Percentiles rank a stretch among this genome's conserved stretches.
Evolutionary conservation across 2,797 vertebrate genomes (phyloP).

Genomic region (Myripristis murdjan): DNA sequence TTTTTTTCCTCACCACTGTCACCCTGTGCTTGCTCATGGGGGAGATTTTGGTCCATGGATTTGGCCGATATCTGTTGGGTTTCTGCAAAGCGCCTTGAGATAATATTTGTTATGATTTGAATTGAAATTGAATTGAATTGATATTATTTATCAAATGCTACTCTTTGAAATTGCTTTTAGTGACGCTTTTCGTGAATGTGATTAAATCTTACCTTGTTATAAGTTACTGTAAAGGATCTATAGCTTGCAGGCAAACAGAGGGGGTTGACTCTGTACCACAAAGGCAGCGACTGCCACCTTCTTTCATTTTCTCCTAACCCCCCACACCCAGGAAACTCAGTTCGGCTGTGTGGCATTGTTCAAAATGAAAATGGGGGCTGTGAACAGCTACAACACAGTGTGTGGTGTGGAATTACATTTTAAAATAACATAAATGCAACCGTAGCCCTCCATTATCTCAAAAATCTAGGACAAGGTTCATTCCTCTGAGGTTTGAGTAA

Average conservation of each 20-base stretch:
- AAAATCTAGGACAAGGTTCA: conserved; percentile 63
- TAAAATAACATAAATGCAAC: conserved; percentile 47
- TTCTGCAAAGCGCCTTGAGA: too few relatives aligned
- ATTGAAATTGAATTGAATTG: too few relatives aligned
- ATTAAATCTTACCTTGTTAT: conserved; percentile 31
- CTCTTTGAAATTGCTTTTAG: conserved; percentile 1
- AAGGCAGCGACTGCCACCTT: conserved; percentile 33
- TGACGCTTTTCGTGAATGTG: too few relatives aligned
- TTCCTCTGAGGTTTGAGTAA: conserved; percentile 69
- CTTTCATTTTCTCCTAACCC: neutral
- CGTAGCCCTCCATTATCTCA: conserved; percentile 41
- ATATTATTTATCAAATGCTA: conserved; percentile 23
- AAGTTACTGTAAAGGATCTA: conserved; percentile 25
- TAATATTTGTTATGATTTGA: too few relatives aligned
- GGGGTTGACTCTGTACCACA: conserved; percentile 40
- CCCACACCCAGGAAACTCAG: conserved; percentile 27
- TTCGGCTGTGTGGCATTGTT: conserved; percentile 51
- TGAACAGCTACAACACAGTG: conserved; percentile 42
- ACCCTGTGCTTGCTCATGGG: too few relatives aligned
- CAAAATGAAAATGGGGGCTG: conserved; percentile 53
- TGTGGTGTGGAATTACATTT: conserved; percentile 46
- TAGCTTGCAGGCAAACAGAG: conserved; percentile 43
- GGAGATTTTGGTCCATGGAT: too few relatives aligned
- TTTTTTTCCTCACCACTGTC: too few relatives aligned
- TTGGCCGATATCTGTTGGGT: too few relatives aligned